These are phyloP conservation scores for Myrmecobius fasciatus DNA, from an alignment of 2,113 vertebrate species.

Conservation along the genomic window DNA sequence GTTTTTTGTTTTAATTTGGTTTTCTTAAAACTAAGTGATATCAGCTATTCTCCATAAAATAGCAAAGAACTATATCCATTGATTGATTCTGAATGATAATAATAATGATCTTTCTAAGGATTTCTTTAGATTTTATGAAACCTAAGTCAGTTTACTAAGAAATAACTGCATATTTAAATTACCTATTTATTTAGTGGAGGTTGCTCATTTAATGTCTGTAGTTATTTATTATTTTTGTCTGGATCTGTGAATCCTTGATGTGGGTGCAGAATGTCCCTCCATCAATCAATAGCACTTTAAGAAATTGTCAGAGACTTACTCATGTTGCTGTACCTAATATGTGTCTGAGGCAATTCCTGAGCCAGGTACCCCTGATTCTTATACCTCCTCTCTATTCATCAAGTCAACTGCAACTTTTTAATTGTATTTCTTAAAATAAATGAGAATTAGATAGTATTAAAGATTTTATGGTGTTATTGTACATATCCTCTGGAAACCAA, in stretches of 20 bases:
- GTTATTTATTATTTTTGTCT: background rate
- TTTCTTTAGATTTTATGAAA: background rate
- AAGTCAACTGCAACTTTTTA: background rate
- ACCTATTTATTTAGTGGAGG: background rate
- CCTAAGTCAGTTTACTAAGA: slow-evolving; percentile 41
- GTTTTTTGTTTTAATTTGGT: background rate
- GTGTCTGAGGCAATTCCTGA: background rate
- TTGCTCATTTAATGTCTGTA: background rate
- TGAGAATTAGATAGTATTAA: background rate
- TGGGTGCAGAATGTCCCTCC: background rate
- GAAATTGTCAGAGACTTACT: background rate
- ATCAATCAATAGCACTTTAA: background rate
- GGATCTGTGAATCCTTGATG: background rate
- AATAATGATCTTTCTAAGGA: background rate
- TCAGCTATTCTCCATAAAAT: background rate
- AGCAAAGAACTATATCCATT: slow-evolving; percentile 9
- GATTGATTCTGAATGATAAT: slow-evolving; percentile 2
- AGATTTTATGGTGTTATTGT: background rate
- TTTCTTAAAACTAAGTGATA: slow-evolving; percentile 13
- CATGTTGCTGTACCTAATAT: background rate
- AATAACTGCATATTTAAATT: background rate
- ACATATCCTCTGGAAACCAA: background rate
- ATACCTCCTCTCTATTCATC: background rate
- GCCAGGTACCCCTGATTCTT: background rate
- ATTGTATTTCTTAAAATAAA: background rate